Evolutionary conservation across 23 tunicate genomes (phyloP), one percentile per base, ranked within the genome.

Genomic region (Trididemnum miniatum): DNA sequence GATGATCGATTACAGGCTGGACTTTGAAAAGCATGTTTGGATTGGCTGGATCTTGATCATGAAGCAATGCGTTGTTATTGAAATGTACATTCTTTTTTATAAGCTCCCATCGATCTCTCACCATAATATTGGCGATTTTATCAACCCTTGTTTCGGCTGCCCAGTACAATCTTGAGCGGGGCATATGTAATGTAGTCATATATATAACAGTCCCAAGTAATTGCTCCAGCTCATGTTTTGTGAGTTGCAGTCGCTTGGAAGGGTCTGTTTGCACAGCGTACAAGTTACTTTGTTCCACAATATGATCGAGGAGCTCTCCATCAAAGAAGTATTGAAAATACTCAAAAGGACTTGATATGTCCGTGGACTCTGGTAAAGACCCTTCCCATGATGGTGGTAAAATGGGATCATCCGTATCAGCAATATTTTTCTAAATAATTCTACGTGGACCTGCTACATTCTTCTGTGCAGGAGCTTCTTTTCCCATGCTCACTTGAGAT

Each of bases 101-200:
- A 20, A 9, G 35, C 24, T 39, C 79, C 27, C 27, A 73, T 40
- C 79, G 22, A 31, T 40, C 30, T 25, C 79, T 37, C 5, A 59
- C 9, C 79, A 73, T 73, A 24, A 39, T 26, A 2, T 73, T 27
- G 3, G 2, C 20, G 29, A 73, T 34, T 1, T 9, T 15, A 37
- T 26, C 20, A 7, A 38, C 15, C 18, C 28, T 7, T 7, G 31
- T n/a, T 1, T 40, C 28, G 2, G 1, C 9, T 20, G 30, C 3
- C 79, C 79, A 73, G 24, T 73, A 73, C 28, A 73, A 5, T 5
- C 79, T n/a, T 37, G 79, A 73, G 5, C 24, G 37, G 20, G 79
- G 59, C 3, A 39, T 3, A 20, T 37, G 7, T 5, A 73, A 3
- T 37, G 38, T 38, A 2, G 79, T 37, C 79, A 73, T 73, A 9